Evolutionary conservation across 2,113 vertebrate species (phyloP).

Genomic region (Paratilapia polleni): DNA sequence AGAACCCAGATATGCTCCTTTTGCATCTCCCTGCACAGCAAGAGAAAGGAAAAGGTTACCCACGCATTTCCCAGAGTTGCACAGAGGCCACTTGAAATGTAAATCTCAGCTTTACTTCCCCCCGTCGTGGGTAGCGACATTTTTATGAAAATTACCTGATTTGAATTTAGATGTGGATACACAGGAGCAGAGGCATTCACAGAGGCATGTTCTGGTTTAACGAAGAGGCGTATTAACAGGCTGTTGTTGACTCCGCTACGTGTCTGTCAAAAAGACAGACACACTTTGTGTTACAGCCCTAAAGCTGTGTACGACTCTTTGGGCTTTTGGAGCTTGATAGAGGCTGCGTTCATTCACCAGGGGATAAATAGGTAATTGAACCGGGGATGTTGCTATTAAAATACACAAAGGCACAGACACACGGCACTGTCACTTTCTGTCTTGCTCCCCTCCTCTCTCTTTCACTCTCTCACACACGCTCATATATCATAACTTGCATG

Average conservation of each 20-base stretch:
- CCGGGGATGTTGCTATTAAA: slow-evolving; percentile 38
- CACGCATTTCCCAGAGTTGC: slow-evolving; percentile 59
- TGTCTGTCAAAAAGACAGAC: slow-evolving; percentile 60
- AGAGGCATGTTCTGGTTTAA: slow-evolving; percentile 29
- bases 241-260: slow-evolving; percentile 55
- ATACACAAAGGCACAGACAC: slow-evolving; percentile 33
- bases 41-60: slow-evolving; percentile 55
- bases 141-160: slow-evolving; percentile 73
- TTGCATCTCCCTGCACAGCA: not conserved
- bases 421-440: slow-evolving; percentile 1
- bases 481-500: not conserved
- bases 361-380: slow-evolving; percentile 66
- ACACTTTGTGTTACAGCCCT: slow-evolving; percentile 30
- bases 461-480: not conserved
- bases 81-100: slow-evolving; percentile 67
- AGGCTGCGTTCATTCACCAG: slow-evolving; percentile 36
- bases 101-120: slow-evolving; percentile 62
- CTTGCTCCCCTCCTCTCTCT: not conserved
- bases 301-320: slow-evolving; percentile 24
- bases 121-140: slow-evolving; percentile 52
- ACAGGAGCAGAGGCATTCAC: slow-evolving; percentile 40
- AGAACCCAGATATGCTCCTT: slow-evolving; percentile 21
- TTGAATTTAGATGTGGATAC: slow-evolving; percentile 66
- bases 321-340: slow-evolving; percentile 41
- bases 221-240: slow-evolving; percentile 58